Base-by-base conservation (phyloP, 1,140 invertebrate genomes). In the Pseudachorutes palmiensis region DNA sequence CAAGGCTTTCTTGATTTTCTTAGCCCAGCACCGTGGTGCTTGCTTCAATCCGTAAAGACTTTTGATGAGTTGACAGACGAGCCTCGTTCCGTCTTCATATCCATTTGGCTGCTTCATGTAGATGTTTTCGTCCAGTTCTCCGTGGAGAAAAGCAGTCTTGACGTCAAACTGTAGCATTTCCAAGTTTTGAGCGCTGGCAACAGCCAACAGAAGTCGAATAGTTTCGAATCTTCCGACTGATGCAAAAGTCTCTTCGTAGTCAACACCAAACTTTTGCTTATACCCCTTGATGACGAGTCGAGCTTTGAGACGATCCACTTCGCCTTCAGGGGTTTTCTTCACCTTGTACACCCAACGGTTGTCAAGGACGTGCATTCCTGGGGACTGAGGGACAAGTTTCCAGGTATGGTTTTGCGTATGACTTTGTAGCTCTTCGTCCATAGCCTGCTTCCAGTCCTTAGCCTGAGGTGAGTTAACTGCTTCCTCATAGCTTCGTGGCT, bases 41-140 rank as follows among this genome's bases (percentile, higher is more conserved):
- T 77, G 74, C 36, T 74, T 72, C n/a, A 78, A 67, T 24, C 76
- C 75, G 70, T 78, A 78, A 0, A 78, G 49, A 16, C 74, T 64
- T 65, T 75, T 76, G 14, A 71, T 49, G 3, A 60, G 58, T 29
- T 14, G 26, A 24, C 58, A 60, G 2, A 60, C 58, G 2, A 29
- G 2, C 5, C 31, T 60, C 58, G 33, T 36, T 64, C 31, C 29
- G 2, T 36, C 26, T 1, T 24, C 22, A 41, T 26, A 68, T 36
- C 64, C 75, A 28, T 75, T 68, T 2, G 75, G 73, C 60, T 75
- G 68, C n/a, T 69, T 22, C 70, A 76, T 74, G 33, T 62, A 75
- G 1, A 78, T 66, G 32, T 71, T 69, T 70, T 78, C 77, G 29
- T 77, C 67, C 32, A 77, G 70, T 14, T 74, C 31, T 5, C 75